Conservation (phyloP, 2,113 vertebrate genomes). For the Maccullochella peelii region DNA sequence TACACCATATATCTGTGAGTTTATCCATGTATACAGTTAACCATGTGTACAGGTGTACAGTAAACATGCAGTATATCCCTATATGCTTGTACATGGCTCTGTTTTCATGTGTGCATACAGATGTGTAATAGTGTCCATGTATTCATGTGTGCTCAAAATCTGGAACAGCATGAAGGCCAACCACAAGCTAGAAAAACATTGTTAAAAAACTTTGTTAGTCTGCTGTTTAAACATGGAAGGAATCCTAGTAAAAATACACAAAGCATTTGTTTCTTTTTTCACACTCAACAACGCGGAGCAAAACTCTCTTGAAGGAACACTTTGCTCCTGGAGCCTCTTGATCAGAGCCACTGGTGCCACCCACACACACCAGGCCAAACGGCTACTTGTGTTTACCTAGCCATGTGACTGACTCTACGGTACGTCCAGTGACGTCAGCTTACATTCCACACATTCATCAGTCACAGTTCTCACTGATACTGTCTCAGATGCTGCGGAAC, state of each 20-base stretch:
- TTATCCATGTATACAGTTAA: neutral
- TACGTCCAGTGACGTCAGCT: constrained; percentile 68
- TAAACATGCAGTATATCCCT: neutral
- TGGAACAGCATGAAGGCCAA: constrained; percentile 43
- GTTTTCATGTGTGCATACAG: constrained; percentile 20
- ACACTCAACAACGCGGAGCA: constrained; percentile 34
- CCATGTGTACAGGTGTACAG: neutral
- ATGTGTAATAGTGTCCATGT: constrained; percentile 26
- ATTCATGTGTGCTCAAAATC: constrained; percentile 29
- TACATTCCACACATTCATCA: constrained; percentile 76
- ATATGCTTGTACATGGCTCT: neutral
- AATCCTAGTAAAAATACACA: constrained; percentile 73
- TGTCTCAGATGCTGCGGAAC: constrained; percentile 53
- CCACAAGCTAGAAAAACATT: constrained; percentile 66
- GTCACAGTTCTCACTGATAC: constrained; percentile 73
- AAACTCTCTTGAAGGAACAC: constrained; percentile 40
- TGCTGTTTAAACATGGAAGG: constrained; percentile 67
- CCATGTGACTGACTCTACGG: constrained; percentile 69
- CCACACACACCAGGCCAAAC: constrained; percentile 38
- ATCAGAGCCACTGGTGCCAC: constrained; percentile 38
- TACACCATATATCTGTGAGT: neutral
- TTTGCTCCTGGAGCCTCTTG: constrained; percentile 35
- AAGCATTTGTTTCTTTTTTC: constrained; percentile 52
- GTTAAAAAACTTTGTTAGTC: constrained; percentile 50
- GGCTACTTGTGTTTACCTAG: constrained; percentile 73